Base-by-base conservation (phyloP, 2,888 invertebrate species). In the Eupeodes luniger region DNA sequence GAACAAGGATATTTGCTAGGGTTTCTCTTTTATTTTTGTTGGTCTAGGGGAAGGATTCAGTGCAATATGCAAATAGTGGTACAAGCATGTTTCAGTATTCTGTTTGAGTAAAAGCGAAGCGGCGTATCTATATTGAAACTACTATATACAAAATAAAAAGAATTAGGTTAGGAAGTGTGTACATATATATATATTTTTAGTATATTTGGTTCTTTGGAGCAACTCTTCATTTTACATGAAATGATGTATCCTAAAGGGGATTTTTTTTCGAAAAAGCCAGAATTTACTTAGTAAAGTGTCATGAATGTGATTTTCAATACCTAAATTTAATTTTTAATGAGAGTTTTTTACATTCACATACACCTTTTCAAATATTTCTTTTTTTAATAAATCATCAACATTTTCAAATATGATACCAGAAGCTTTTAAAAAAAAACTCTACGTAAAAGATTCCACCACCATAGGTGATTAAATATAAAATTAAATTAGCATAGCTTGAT, bases 1-100 rank as follows among this genome's bases (percentile, higher is more conserved):
- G 77, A 70, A 82, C 70, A 82, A 75, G 74, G 75, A 57, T 75
- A 70, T 82, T 74, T 57, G 16, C 10, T 74, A 0, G 27, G 27
- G 19, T 36, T 74, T 36, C 66, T 66, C 69, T 57, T 55, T 5
- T 57, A 36, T 36, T 62, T 74, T 47, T 61, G 61, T 49, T 53
- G 49, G 27, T 72, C 36, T 47, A 12, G 12, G 11, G 67, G 40
- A 49, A 61, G 53, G 53, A 69, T 70, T 62, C 84, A 75, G 62
- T 40, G 47, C 66, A 66, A 69, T 64, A 75, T 44, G 69, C 80
- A 84, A 84, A 80, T 85, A 80, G 77, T 81, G 77, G 66, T 61
- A 51, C 66, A 74, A 62, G 81, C 57, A 47, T 61, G 19, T 85
- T 77, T 81, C 40, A 51, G 81, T 76, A 77, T 85, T 85, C 81